Base-by-base conservation (phyloP, 2,888 invertebrate genomes). In the Trichogramma evanescens region DNA sequence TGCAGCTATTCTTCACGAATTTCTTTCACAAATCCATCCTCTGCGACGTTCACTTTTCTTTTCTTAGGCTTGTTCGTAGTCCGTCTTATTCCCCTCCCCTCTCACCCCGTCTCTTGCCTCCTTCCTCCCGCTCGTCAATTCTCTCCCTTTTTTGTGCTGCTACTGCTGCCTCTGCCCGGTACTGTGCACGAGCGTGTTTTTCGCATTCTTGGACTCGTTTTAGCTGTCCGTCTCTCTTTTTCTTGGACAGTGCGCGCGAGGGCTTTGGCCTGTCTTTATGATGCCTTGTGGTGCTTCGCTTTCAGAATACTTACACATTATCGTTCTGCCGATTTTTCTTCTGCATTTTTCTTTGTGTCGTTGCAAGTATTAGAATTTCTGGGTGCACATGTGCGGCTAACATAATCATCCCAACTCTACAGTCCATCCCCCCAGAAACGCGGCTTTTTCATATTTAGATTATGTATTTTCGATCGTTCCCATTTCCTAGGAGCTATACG, bases 1-100 rank as follows among this genome's bases (percentile, higher is more conserved):
- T 41, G 52, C 56, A 50, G 10, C 74, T 74, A 74, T 76, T 74
- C 76, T 75, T 76, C 76, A 76, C 75, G 75, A 74, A 75, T 71
- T 70, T 69, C 69, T 67, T 66, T 70, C 70, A 67, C 68, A 68
- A 66, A 66, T 66, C 66, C 66, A 65, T 67, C 66, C 64, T 64
- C 65, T 66, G 26, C 26, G 26, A 26, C 26, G 26, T 26, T 26
- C 66, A 59, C 65, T 65, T 65, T 63, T n/a, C 44, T 48, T 52
- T 53, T 9, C 58, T 45, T 58, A 13, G 26, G 52, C 74, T 74
- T 75, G 75, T 75, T 76, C 75, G 76, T 75, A 75, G 74, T 75
- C 75, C 75, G 65, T 64, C 63, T 64, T 65, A 67, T 66, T 64
- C 66, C 62, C 66, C 40, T 63, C 51, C 57, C 53, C 53, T 48